Conservation (phyloP, 2,888 invertebrate species). For the Dynastes maya region DNA sequence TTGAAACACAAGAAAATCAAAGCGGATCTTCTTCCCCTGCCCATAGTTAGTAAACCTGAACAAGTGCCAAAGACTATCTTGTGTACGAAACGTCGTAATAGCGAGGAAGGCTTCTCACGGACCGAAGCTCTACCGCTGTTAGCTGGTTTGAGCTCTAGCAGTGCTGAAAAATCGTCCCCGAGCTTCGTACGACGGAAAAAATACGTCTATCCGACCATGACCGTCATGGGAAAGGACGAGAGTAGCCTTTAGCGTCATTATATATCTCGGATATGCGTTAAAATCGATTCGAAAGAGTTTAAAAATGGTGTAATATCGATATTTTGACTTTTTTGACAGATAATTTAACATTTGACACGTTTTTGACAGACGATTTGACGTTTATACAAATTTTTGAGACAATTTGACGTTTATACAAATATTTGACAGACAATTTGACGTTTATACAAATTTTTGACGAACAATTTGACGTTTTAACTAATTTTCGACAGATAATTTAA, state of each 20-base stretch:
- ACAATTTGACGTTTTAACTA: neutral
- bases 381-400: neutral
- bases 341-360: neutral
- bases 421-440: too few relatives aligned
- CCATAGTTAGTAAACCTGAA: slow-evolving; percentile 57
- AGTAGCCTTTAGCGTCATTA: slow-evolving; percentile 71
- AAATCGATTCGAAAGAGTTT: neutral
- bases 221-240: slow-evolving; percentile 71
- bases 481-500: slow-evolving; percentile 6
- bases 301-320: slow-evolving; percentile 10
- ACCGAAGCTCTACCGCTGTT: slow-evolving; percentile 76
- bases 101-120: slow-evolving; percentile 65
- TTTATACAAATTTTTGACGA: too few relatives aligned
- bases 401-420: too few relatives aligned
- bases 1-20: slow-evolving; percentile 56
- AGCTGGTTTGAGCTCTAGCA: slow-evolving; percentile 70
- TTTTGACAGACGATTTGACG: too few relatives aligned
- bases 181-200: slow-evolving; percentile 77
- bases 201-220: slow-evolving; percentile 76
- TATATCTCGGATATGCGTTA: neutral
- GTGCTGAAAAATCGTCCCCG: slow-evolving; percentile 70
- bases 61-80: slow-evolving; percentile 61
- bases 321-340: neutral
- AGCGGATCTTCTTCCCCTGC: slow-evolving; percentile 52
- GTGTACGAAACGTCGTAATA: slow-evolving; percentile 59